A percentile compares a stretch with the other conserved stretches of the same genome.
Conservation (phyloP, 1,140 invertebrate species). For the Dufourea novaeangliae region DNA sequence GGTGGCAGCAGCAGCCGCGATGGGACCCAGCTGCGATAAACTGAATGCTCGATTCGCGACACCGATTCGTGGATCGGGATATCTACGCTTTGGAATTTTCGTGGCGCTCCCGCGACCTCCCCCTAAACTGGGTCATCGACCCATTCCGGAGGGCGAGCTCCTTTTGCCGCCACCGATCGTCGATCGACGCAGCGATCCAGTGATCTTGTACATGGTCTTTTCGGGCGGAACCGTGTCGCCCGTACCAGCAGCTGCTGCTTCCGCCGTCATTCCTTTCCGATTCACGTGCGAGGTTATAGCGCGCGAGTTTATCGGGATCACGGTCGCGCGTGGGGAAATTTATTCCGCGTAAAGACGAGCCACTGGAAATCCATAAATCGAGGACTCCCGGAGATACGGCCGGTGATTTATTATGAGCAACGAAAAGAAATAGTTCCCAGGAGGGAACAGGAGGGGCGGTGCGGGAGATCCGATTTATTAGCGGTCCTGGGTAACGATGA, state of each 20-base stretch:
- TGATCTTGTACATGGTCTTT: neutral
- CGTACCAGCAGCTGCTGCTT: neutral
- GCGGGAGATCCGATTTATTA: constrained; percentile 11
- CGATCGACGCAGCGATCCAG: constrained; percentile 22
- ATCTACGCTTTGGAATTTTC: constrained; percentile 5
- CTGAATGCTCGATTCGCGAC: constrained; percentile 44
- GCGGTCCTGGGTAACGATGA: neutral
- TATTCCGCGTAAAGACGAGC: constrained; percentile 42
- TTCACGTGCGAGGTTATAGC: constrained; percentile 18
- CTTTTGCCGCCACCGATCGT: neutral
- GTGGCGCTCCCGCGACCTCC: constrained; percentile 4
- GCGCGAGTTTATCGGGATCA: constrained; percentile 46
- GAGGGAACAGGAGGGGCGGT: too few species aligned
- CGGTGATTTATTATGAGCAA: constrained; percentile 37
- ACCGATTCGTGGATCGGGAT: constrained; percentile 35
- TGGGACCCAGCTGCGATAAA: constrained; percentile 63
- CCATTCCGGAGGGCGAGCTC: neutral
- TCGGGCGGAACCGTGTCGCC: neutral
- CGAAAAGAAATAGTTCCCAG: constrained; percentile 13
- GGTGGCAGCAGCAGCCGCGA: constrained; percentile 17
- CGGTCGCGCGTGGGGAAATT: constrained; percentile 23
- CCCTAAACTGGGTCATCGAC: constrained; percentile 31
- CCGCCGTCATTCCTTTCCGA: neutral
- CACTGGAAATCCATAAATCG: constrained; percentile 49
- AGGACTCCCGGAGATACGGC: constrained; percentile 29